Evolutionary conservation across 2,888 invertebrate species (phyloP).

Genomic region (Eilema caniola): DNA sequence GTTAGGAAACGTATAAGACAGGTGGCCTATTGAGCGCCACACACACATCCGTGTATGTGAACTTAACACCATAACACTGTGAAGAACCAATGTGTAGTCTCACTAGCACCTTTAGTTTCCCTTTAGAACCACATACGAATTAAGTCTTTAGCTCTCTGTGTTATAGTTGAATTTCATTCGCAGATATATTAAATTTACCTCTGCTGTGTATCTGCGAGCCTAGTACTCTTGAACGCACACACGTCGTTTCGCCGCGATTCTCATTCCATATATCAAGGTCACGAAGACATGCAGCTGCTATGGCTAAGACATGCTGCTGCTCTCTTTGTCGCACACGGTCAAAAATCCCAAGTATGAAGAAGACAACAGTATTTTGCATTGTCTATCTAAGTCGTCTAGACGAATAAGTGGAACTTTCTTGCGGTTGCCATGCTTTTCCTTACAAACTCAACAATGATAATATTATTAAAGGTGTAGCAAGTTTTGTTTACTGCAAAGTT

Average conservation of each 20-base stretch:
- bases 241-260: constrained; percentile 70
- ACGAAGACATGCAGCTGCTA: constrained; percentile 68
- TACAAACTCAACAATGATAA: constrained; percentile 57
- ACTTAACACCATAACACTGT: constrained; percentile 46
- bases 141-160: constrained; percentile 23
- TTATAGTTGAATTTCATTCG: constrained; percentile 45
- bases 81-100: constrained; percentile 47
- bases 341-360: constrained; percentile 54
- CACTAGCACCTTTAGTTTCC: constrained; percentile 48
- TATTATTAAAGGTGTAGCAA: constrained; percentile 28
- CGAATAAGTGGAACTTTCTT: constrained; percentile 73
- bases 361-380: constrained; percentile 55
- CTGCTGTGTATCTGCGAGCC: constrained; percentile 68
- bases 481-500: constrained; percentile 25
- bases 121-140: constrained; percentile 28
- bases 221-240: constrained; percentile 78
- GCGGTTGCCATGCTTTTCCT: constrained; percentile 65
- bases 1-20: constrained; percentile 47
- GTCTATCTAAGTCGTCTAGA: constrained; percentile 65
- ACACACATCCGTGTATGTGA: constrained; percentile 42
- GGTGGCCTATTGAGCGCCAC: constrained; percentile 52
- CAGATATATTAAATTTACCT: constrained; percentile 43
- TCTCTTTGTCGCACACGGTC: constrained; percentile 62
- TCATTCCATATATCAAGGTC: constrained; percentile 81
- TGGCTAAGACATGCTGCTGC: constrained; percentile 66